Base-by-base conservation (phyloP, 2,888 invertebrate species). In the Drosophila mimica region DNA sequence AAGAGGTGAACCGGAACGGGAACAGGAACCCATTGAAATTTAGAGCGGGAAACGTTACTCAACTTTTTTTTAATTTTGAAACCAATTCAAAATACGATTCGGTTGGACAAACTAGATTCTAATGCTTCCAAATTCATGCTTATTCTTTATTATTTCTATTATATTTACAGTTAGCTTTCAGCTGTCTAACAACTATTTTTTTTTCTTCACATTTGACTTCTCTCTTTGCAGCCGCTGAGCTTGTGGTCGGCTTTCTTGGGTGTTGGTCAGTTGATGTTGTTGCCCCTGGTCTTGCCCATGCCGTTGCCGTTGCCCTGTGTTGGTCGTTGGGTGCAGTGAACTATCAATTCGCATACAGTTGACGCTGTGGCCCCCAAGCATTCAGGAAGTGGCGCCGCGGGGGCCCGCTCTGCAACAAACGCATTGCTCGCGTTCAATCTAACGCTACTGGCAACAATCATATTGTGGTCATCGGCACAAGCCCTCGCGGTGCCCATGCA, bases 321-420 rank as follows among this genome's bases (percentile, higher is more conserved):
- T 43, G 81, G 56, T 34, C 54, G 31, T 63, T 46, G 43, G 36
- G 78, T 70, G 70, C 84, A 81, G 88, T 86, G 81, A 90, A 90
- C 81, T 81, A 89, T 90, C 90, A 72, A 76, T 81, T 78, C 88
- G 85, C 74, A 78, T 76, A 75, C 85, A 84, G 88, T 83, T 89
- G 89, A 91, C 92, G 91, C 91, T 92, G 92, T 92, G 92, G 93
- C 92, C 93, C 93, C 93, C 92, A 92, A 91, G 92, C 86, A 90
- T 90, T 89, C 92, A 91, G 91, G 89, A 88, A 90, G 90, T 88
- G 92, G 93, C 92, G 92, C 92, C 93, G 93, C 93, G 93, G 93
- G 92, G 93, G 93, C 93, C 92, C 91, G 89, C 90, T 91, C 84
- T 85, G 76, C 85, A 56, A 56, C 56, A 54, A 53, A 80, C 83